A percentile compares a stretch with the other conserved stretches of the same genome.
Conservation (phyloP, 2,113 vertebrate species). For the Lethenteron reissneri region DNA sequence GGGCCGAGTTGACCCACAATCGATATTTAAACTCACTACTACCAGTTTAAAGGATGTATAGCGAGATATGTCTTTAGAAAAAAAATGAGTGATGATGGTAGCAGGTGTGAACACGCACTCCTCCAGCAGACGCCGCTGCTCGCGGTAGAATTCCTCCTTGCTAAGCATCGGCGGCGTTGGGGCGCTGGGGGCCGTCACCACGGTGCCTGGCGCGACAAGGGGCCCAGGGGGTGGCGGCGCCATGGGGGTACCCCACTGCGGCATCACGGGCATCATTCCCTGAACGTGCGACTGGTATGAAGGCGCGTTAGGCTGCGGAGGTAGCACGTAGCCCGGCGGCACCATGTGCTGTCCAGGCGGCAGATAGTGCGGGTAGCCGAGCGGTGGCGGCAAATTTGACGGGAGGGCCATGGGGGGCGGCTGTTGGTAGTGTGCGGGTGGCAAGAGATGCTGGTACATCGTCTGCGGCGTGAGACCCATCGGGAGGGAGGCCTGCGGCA, state of each 20-base stretch:
- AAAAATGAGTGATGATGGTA: too few relatives aligned
- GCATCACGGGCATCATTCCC: neutral
- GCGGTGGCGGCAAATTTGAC: neutral
- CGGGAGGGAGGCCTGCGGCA: too few relatives aligned
- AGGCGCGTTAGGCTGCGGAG: neutral
- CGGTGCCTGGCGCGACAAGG: neutral
- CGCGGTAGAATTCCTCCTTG: conserved; percentile 73
- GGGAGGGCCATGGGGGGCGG: neutral
- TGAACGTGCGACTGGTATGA: neutral
- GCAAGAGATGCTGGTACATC: too few relatives aligned
- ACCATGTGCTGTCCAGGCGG: neutral
- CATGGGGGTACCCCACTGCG: conserved; percentile 2
- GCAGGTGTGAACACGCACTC: conserved; percentile 38
- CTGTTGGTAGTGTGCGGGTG: neutral
- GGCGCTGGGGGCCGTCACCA: neutral
- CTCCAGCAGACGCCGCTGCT: conserved; percentile 54
- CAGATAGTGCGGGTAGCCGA: neutral
- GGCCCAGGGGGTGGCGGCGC: neutral
- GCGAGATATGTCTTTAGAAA: too few relatives aligned
- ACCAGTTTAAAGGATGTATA: too few relatives aligned
- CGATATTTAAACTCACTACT: too few relatives aligned
- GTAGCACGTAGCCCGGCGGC: neutral
- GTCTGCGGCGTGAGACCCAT: too few relatives aligned
- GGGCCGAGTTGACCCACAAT: too few relatives aligned
- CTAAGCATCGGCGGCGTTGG: conserved; percentile 19